Conservation (phyloP, 2,797 vertebrate species). For the Poeciliopsis presidionis region DNA sequence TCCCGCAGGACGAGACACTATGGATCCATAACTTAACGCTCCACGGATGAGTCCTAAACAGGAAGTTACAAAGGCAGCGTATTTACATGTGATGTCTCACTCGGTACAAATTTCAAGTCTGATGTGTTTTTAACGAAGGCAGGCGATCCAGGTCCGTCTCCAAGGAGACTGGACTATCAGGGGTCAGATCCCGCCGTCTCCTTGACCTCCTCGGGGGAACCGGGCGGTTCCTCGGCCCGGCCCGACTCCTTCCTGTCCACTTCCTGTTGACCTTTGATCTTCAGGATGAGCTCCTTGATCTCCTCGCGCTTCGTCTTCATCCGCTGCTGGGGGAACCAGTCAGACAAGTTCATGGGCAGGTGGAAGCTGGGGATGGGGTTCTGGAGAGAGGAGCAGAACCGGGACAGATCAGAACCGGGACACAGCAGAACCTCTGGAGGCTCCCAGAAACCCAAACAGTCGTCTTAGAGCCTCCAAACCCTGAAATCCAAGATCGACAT, state of each 20-base stretch:
- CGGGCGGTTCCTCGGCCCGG: slow-evolving; percentile 9
- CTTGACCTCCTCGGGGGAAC: slow-evolving; percentile 75
- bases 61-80: slow-evolving; percentile 91
- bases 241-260: slow-evolving; percentile 79
- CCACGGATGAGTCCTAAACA: slow-evolving; percentile 46
- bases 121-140: slow-evolving; percentile 54
- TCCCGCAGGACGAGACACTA: slow-evolving; percentile 42
- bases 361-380: slow-evolving; percentile 93
- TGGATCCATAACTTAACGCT: slow-evolving; percentile 67
- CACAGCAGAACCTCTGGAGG: not conserved
- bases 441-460: not conserved
- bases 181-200: slow-evolving; percentile 78
- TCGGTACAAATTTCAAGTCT: slow-evolving; percentile 65
- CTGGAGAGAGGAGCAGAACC: slow-evolving; percentile 63
- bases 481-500: not conserved
- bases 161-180: slow-evolving; percentile 64
- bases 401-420: not conserved
- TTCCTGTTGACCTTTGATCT: slow-evolving; percentile 87
- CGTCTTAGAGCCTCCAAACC: not conserved
- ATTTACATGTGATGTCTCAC: slow-evolving; percentile 82
- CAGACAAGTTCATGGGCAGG: slow-evolving; percentile 90
- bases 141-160: slow-evolving; percentile 71
- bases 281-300: slow-evolving; percentile 90
- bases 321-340: slow-evolving; percentile 94
- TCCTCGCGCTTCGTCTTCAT: slow-evolving; percentile 98